Evolutionary conservation across 2,113 vertebrate genomes (phyloP), one percentile per base, ranked within the genome.

Genomic region (Guaruba guarouba): DNA sequence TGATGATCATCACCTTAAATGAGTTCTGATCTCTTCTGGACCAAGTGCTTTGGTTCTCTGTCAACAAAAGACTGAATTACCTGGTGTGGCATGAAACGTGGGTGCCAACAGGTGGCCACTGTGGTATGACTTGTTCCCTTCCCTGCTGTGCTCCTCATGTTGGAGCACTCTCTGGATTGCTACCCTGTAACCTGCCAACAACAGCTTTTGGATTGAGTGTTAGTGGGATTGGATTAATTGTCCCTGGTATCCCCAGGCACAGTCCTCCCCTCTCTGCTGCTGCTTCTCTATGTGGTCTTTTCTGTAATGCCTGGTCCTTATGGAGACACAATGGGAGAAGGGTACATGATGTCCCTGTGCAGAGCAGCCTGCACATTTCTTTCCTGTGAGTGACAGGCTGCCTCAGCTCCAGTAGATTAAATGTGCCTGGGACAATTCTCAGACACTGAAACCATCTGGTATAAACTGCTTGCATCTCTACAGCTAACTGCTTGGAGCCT

Each of bases 281-380:
- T 55, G 41, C 57, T 79, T 48, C 68, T 27, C 17, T 67, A 0
- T 0, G 4, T 4, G 20, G 11, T 79, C 48, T 69, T 27, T 69
- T 59, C 59, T 73, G 52, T 44, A 48, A 6, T 0, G 17, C 51
- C 48, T 35, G 46, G 9, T 77, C 82, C 87, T 80, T 55, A 13
- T 2, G 29, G 59, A 64, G 61, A 79, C 10, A 68, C 5, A 4
- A 46, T 59, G 88, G 75, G 43, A 74, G 64, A 24, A 88, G 46
- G 31, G 68, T 9, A 20, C 4, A 0, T 22, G 44, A 9, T 57
- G 90, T 94, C 7, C 49, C 20, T 0, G 0, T 64, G 66, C 69
- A 57, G 83, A 95, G n/a, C 73, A 86, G 46, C n/a, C 52, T 71
- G 76, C 43, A 48, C 20, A 11, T 9, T 84, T 46, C 64, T 70